Conservation (phyloP, 2,797 vertebrate genomes). For the Epinephelus coioides region DNA sequence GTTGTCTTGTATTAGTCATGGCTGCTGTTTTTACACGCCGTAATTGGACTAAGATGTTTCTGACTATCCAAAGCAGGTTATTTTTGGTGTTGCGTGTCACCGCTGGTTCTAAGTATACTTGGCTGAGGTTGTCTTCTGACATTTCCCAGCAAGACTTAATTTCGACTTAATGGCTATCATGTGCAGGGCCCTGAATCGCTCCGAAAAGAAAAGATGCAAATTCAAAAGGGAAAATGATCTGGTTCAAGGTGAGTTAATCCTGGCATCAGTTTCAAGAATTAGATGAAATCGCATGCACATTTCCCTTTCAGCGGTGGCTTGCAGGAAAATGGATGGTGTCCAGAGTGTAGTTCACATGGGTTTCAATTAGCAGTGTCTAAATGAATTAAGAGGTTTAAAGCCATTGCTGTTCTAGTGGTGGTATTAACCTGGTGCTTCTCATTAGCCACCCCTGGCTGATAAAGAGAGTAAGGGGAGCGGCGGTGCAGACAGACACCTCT, state of each 20-base stretch:
- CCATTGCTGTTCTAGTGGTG: constrained; percentile 80
- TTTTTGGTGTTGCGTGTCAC: constrained; percentile 68
- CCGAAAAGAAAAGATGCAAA: constrained; percentile 39
- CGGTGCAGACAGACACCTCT: constrained; percentile 80
- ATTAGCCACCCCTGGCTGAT: constrained; percentile 86
- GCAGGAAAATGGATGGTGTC: constrained; percentile 76
- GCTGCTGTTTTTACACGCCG: constrained; percentile 71
- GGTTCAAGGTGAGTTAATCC: constrained; percentile 67
- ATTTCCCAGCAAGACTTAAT: constrained; percentile 60
- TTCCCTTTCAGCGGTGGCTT: constrained; percentile 44
- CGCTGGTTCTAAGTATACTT: constrained; percentile 45
- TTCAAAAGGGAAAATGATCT: constrained; percentile 41
- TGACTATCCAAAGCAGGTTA: constrained; percentile 68
- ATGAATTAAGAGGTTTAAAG: constrained; percentile 86
- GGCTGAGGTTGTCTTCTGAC: constrained; percentile 62
- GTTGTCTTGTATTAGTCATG: constrained; percentile 75
- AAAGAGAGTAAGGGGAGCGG: constrained; percentile 80
- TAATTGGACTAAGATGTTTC: constrained; percentile 70
- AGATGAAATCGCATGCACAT: constrained; percentile 36
- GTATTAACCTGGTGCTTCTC: constrained; percentile 86
- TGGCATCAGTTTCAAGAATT: constrained; percentile 53
- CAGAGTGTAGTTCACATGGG: constrained; percentile 78
- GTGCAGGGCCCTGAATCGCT: constrained; percentile 24
- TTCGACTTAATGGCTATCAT: constrained; percentile 50
- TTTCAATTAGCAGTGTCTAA: constrained; percentile 84